Evolutionary conservation across 2,888 invertebrate species (phyloP), one percentile per base, ranked within the genome.

Genomic region (Sylvicola cinctus): DNA sequence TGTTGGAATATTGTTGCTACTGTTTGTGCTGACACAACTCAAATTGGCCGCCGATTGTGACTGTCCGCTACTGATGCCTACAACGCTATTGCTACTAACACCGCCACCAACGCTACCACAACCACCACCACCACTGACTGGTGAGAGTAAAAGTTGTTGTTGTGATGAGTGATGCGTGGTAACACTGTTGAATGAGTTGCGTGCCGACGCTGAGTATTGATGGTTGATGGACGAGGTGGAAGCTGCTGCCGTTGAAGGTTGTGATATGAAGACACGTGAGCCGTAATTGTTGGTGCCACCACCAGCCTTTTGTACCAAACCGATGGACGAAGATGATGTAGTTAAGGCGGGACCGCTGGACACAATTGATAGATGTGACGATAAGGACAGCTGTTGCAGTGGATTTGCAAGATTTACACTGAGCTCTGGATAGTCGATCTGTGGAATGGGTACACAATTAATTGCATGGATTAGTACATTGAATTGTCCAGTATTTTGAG

Each of bases 401-500:
- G 36, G 32, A 27, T 36, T 39, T 32, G 32, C 16, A 16, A 36
- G 20, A 36, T 39, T 20, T 20, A 20, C 20, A 20, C 20, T 20
- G 20, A 20, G 20, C 31, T 39, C 38, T 7, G 38, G 41, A 34
- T 39, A 39, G 26, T 39, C 40, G 25, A 39, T 38, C 39, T 41
- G 15, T 30, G 7, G 27, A 11, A 23, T 15, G 35, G 34, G 25
- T 13, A 33, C 26, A 1, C 8, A 25, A 25, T 15, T n/a, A 6
- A n/a, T n/a, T n/a, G n/a, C n/a, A n/a, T n/a, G n/a, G n/a, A n/a
- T n/a, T n/a, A n/a, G n/a, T n/a, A n/a, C n/a, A n/a, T n/a, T n/a
- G 29, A 34, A 10, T 6, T 8, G 11, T 27, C 4, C n/a, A 28
- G n/a, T 28, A 13, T 8, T 7, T 7, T 28, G n/a, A 28, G 14